phyloP scores from a whole-genome alignment of 2,113 vertebrate genomes.

The Tetrao urogallus region DNA sequence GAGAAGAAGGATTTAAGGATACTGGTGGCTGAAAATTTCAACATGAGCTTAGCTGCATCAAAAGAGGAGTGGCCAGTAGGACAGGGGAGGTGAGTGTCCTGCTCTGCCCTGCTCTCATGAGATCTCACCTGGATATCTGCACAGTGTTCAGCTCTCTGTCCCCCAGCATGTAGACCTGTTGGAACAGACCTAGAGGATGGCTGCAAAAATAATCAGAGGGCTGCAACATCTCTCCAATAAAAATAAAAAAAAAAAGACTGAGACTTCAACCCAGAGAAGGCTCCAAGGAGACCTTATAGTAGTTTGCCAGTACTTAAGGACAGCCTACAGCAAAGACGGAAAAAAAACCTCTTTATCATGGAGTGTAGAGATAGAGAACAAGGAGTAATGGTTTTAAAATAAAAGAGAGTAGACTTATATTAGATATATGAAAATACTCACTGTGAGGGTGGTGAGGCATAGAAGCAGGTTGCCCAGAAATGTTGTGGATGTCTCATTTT shows the following conservation, averaged over 20 bases:
- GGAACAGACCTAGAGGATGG: neutral
- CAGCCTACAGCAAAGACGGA: neutral
- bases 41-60: neutral
- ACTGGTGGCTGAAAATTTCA: neutral
- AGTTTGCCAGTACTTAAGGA: neutral
- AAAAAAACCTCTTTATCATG: neutral
- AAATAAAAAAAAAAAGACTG: neutral
- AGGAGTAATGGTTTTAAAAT: neutral
- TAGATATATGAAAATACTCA: neutral
- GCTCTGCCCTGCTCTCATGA: neutral
- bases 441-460: neutral
- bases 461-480: neutral
- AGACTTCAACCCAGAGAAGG: neutral
- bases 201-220: neutral
- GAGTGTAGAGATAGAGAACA: neutral
- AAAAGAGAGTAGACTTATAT: neutral
- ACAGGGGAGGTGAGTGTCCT: neutral
- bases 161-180: neutral
- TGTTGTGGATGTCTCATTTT: neutral
- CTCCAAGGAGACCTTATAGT: neutral
- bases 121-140: neutral
- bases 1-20: neutral
- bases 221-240: neutral
- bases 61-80: neutral
- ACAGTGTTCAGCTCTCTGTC: neutral